These are phyloP conservation scores for Dascillus cervinus DNA, from an alignment of 2,888 invertebrate genomes.

Conservation along the genomic window DNA sequence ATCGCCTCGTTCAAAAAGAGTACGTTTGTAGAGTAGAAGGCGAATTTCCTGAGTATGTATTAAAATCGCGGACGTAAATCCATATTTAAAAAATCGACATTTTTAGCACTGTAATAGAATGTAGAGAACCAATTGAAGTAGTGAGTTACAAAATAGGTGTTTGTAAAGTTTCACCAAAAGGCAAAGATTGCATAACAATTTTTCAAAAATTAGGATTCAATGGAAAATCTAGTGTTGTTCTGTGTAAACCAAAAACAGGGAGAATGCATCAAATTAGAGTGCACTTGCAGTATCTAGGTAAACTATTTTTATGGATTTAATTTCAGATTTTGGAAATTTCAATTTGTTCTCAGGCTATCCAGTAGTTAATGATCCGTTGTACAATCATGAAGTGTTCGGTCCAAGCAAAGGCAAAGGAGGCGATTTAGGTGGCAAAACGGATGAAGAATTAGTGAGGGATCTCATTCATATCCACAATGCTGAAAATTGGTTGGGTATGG, in stretches of 20 bases:
- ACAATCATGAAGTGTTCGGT: conserved; percentile 95
- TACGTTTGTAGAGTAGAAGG: conserved; percentile 94
- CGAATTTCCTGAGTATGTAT: conserved; percentile 84
- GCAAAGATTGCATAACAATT: conserved; percentile 86
- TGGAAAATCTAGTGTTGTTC: conserved; percentile 84
- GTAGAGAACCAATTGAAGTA: conserved; percentile 85
- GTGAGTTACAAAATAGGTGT: conserved; percentile 95
- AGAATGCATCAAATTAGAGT: conserved; percentile 99
- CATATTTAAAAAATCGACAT: conserved; percentile 2
- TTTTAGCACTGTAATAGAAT: conserved; percentile 70
- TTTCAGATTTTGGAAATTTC: conserved; percentile 3
- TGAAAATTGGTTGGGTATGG: conserved; percentile 89
- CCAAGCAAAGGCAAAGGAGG: conserved; percentile 86
- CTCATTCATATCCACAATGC: conserved; percentile 89
- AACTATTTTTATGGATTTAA: conserved; percentile 15
- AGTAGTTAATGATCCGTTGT: conserved; percentile 94
- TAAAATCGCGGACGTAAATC: conserved; percentile 4
- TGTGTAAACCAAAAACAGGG: conserved; percentile 92
- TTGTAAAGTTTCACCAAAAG: conserved; percentile 86
- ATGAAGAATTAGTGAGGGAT: conserved; percentile 81
- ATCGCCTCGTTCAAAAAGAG: conserved; percentile 87
- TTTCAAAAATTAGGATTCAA: conserved; percentile 88
- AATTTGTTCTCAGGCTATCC: conserved; percentile 73
- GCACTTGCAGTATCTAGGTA: conserved; percentile 94
- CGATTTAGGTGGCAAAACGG: conserved; percentile 79